Evolutionary conservation across 2,113 vertebrate genomes (phyloP), one percentile per base, ranked within the genome.

Genomic region (Scomber colias): DNA sequence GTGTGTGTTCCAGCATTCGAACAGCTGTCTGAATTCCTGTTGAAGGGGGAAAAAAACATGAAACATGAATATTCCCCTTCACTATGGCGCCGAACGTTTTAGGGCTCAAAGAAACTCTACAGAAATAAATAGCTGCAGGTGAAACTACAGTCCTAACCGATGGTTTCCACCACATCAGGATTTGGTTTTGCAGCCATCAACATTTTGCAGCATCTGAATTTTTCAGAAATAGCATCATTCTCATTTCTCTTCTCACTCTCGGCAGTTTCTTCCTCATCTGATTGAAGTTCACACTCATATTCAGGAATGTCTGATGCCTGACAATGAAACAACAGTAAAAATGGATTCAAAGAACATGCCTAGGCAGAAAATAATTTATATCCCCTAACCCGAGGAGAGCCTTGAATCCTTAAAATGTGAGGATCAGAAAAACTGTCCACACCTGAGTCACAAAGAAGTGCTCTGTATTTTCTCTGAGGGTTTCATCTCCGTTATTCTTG

Each of bases 361-460:
- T 3, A 19, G 21, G 10, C 7, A 13, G 16, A 57, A 45, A 14
- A 24, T 12, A 55, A 31, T 8, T 49, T n/a, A 27, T 49, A 5
- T 27, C 60, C 56, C 48, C 7, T 1, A 31, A 11, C 13, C 13
- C 1, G 3, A 65, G 24, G 13, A 40, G 12, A 45, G 31, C 13
- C 35, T 40, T 40, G 35, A 40, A 40, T 40, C 35, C 35, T 40
- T 40, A 8, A 40, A 8, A 51, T 30, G 3, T 9, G 3, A 67
- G 27, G 70, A 55, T 12, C 21, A 44, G 12, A 15, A 16, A 48
- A 14, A 40, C 21, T 2, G 19, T 40, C 79, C 67, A 24, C 40
- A 97, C 97, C 96, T 97, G 95, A 1, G 96, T 97, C 70, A 96
- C 82, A 90, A 98, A 98, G 88, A 97, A 86, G 7, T 87, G 82